phyloP scores from a whole-genome alignment of 2,888 invertebrate genomes.

The Pristionchus mayeri region DNA sequence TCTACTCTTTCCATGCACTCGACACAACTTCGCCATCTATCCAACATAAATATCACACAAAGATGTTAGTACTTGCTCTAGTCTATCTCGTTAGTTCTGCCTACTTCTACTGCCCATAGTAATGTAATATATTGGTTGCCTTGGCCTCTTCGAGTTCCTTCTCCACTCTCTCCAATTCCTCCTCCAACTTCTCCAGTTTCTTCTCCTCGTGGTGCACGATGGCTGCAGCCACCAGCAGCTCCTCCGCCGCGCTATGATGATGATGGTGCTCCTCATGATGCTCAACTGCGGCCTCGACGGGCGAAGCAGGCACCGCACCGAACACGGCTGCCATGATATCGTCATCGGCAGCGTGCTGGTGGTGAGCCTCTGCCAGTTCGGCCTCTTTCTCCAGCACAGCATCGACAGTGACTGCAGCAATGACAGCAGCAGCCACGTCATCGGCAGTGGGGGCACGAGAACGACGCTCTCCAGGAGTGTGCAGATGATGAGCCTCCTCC shows the following conservation, averaged over 20 bases:
- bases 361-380: neutral
- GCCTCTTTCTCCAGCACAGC: conserved; percentile 15
- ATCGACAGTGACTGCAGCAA: conserved; percentile 3
- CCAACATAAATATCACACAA: conserved; percentile 9
- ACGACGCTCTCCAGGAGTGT: neutral
- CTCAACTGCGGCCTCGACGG: neutral
- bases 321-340: conserved; percentile 54
- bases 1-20: conserved; percentile 13
- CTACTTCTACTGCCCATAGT: neutral
- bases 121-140: neutral
- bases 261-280: conserved; percentile 15
- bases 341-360: neutral
- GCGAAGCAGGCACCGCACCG: neutral
- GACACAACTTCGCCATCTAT: neutral
- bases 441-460: conserved; percentile 28
- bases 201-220: conserved; percentile 25
- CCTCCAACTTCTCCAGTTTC: conserved; percentile 29
- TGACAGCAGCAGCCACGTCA: conserved; percentile 20
- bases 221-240: neutral
- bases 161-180: conserved; percentile 30
- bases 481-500: conserved; percentile 8
- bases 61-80: conserved; percentile 23
- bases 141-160: neutral
- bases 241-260: neutral
- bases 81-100: neutral